These are phyloP conservation scores for Armadillidium nasatum DNA, from an alignment of 1,140 invertebrate genomes.

Conservation along the genomic window DNA sequence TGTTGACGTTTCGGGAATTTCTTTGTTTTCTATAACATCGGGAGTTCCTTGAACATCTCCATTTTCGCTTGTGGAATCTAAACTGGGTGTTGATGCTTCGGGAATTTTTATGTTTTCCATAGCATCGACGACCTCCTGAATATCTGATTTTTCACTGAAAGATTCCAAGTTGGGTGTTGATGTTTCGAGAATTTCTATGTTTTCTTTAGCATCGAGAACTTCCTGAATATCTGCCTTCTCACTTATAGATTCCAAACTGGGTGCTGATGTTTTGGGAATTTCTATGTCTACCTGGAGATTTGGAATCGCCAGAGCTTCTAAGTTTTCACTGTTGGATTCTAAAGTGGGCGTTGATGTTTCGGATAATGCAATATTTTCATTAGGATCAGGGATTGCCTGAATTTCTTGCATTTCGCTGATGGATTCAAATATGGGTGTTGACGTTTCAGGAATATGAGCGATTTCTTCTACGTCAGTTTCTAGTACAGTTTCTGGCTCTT, in stretches of 20 bases:
- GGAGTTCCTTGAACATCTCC: not conserved
- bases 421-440: too few relatives aligned
- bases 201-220: not conserved
- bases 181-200: not conserved
- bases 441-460: too few relatives aligned
- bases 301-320: too few relatives aligned
- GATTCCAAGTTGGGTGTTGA: not conserved
- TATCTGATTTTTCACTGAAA: not conserved
- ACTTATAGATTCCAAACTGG: not conserved
- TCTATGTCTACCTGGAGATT: too few relatives aligned
- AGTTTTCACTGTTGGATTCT: too few relatives aligned
- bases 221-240: not conserved
- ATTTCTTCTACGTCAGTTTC: too few relatives aligned
- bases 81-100: not conserved
- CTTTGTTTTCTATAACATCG: not conserved
- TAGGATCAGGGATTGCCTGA: too few relatives aligned
- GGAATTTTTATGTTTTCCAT: not conserved
- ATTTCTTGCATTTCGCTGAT: too few relatives aligned
- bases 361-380: too few relatives aligned
- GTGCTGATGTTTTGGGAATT: too few relatives aligned
- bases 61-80: not conserved
- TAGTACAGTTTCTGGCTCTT: too few relatives aligned
- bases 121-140: not conserved
- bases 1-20: not conserved
- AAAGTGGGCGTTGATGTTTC: too few relatives aligned